Percentiles rank a stretch among this genome's conserved stretches.
These are phyloP conservation scores for Aphidius ervi DNA, from an alignment of 1,140 invertebrate species.

Conservation along the genomic window DNA sequence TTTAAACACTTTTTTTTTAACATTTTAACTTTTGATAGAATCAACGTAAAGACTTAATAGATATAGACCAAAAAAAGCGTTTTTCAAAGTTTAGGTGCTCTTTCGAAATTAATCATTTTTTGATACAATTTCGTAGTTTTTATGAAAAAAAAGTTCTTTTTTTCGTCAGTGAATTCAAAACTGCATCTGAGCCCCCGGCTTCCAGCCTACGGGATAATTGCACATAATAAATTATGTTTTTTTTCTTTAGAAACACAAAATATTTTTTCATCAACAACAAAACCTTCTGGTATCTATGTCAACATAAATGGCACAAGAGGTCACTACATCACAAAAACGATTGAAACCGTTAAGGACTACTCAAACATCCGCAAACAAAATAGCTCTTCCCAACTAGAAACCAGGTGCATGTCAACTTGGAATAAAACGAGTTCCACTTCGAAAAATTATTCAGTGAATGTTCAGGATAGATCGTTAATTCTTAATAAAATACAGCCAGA, in stretches of 20 bases:
- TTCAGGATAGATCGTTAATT: too few relatives aligned
- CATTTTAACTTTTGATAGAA: too few relatives aligned
- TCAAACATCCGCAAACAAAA: constrained; percentile 24
- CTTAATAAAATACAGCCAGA: too few relatives aligned
- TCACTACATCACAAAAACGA: constrained; percentile 33
- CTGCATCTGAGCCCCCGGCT: too few relatives aligned
- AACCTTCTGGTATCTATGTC: constrained; percentile 29
- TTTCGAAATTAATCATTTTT: not conserved
- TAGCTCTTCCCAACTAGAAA: not conserved
- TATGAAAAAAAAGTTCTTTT: not conserved
- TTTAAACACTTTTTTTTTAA: too few relatives aligned
- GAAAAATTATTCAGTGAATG: not conserved
- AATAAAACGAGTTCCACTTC: constrained; percentile 7
- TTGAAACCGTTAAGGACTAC: constrained; percentile 36
- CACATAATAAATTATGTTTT: not conserved
- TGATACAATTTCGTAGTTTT: not conserved
- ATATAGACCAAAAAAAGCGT: not conserved
- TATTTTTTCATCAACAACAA: not conserved
- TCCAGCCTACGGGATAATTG: too few relatives aligned
- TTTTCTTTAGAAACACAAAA: not conserved
- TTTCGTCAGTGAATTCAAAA: not conserved
- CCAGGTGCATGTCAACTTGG: constrained; percentile 6
- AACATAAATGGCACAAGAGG: constrained; percentile 30
- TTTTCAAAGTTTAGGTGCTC: not conserved
- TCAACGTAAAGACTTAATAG: too few relatives aligned